phyloP scores from a whole-genome alignment of 2,888 invertebrate species.

The Cylloceria caligata region DNA sequence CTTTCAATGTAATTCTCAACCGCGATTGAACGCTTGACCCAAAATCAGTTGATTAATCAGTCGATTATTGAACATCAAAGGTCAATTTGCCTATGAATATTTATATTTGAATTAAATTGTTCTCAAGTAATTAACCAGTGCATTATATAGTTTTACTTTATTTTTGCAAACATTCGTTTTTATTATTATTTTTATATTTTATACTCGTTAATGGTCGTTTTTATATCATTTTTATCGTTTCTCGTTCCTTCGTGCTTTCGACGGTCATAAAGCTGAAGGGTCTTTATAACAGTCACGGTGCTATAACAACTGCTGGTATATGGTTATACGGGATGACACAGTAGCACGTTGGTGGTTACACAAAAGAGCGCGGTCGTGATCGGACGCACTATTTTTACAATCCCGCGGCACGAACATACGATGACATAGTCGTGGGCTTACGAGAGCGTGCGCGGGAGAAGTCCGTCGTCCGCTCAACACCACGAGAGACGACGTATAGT shows the following conservation, averaged over 20 bases:
- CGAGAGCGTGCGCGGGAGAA: constrained; percentile 30
- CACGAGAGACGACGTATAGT: constrained; percentile 54
- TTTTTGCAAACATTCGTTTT: not conserved
- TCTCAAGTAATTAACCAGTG: not conserved
- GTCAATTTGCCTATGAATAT: not conserved
- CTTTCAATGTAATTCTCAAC: constrained; percentile 3
- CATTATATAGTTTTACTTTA: not conserved
- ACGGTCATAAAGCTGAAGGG: constrained; percentile 29
- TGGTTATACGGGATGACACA: constrained; percentile 13
- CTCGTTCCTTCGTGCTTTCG: constrained; percentile 11
- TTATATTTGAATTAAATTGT: not conserved
- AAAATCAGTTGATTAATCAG: not conserved
- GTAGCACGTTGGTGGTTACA: constrained; percentile 44
- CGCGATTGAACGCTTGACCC: not conserved
- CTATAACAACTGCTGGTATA: constrained; percentile 24
- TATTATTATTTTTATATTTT: not conserved
- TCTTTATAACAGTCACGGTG: constrained; percentile 22
- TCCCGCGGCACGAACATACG: constrained; percentile 42
- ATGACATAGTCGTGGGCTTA: constrained; percentile 44
- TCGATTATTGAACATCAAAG: not conserved
- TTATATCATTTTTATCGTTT: constrained; percentile 8
- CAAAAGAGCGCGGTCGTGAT: constrained; percentile 45
- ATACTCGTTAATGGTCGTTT: not conserved
- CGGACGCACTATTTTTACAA: constrained; percentile 67
- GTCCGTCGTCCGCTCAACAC: constrained; percentile 34